phyloP scores from a whole-genome alignment of 1,140 invertebrate species.

The Neuroterus valhalla region DNA sequence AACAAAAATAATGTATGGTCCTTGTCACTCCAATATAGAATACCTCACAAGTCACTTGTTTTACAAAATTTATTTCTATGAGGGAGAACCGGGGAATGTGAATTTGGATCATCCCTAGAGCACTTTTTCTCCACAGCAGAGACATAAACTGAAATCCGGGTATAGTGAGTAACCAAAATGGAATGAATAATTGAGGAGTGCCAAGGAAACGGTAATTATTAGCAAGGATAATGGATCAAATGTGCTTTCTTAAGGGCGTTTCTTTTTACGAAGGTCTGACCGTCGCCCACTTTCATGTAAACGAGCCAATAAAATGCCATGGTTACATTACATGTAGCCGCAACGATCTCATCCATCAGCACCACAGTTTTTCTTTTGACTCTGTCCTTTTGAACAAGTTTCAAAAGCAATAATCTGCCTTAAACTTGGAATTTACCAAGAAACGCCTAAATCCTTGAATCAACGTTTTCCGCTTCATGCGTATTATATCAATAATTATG shows the following conservation, averaged over 20 bases:
- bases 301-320: slow-evolving; percentile 20
- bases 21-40: no score
- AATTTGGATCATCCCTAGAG: no score
- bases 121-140: background rate
- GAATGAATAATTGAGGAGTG: slow-evolving; percentile 21
- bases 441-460: background rate
- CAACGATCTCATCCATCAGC: slow-evolving; percentile 19
- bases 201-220: slow-evolving; percentile 23
- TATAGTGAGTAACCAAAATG: background rate
- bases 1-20: no score
- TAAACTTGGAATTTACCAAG: background rate
- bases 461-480: background rate
- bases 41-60: no score
- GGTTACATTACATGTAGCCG: background rate
- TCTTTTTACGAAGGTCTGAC: slow-evolving; percentile 20
- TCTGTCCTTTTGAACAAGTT: background rate
- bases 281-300: slow-evolving; percentile 19
- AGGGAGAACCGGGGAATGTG: no score
- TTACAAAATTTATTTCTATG: no score
- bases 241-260: slow-evolving; percentile 27
- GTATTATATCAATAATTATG: background rate
- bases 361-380: background rate
- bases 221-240: slow-evolving; percentile 27
- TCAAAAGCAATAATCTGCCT: background rate
- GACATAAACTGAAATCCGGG: background rate